Conservation (phyloP, 37 sponge, comb jelly and placozoan species). For the Bolinopsis microptera region DNA sequence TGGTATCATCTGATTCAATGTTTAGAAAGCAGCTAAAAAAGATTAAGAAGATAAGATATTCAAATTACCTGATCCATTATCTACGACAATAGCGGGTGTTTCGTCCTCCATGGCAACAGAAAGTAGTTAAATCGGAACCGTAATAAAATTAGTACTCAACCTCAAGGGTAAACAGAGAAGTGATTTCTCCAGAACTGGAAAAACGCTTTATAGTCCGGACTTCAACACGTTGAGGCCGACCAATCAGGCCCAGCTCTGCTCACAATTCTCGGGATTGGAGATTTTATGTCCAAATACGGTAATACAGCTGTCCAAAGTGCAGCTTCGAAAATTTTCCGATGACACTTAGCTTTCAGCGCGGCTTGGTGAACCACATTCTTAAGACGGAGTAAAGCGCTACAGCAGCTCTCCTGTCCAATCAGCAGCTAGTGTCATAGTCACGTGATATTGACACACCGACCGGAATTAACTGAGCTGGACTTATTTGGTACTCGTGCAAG, state of each 20-base stretch:
- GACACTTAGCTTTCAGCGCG: constrained; percentile 42
- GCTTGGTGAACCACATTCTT: background rate
- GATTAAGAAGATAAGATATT: background rate
- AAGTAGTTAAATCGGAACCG: background rate
- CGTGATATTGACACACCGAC: background rate
- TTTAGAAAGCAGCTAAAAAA: too few species aligned
- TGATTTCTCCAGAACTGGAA: background rate
- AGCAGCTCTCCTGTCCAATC: background rate
- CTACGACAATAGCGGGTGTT: constrained; percentile 97
- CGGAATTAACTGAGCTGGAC: background rate
- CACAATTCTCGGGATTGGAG: constrained; percentile 15
- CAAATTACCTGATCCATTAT: constrained; percentile 85
- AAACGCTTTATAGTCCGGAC: constrained; percentile 1
- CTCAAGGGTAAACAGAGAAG: background rate
- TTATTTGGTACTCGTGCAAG: background rate
- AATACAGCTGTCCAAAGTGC: background rate
- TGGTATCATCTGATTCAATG: too few species aligned
- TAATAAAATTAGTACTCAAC: background rate
- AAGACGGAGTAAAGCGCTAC: background rate
- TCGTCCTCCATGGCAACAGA: constrained; percentile 82
- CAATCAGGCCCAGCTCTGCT: background rate
- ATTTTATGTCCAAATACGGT: constrained; percentile 42
- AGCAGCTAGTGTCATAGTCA: background rate
- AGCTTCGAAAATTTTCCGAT: constrained; percentile 38
- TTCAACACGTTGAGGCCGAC: background rate